These are phyloP conservation scores for Rotaria socialis DNA, from an alignment of 2,888 invertebrate species.

Conservation along the genomic window DNA sequence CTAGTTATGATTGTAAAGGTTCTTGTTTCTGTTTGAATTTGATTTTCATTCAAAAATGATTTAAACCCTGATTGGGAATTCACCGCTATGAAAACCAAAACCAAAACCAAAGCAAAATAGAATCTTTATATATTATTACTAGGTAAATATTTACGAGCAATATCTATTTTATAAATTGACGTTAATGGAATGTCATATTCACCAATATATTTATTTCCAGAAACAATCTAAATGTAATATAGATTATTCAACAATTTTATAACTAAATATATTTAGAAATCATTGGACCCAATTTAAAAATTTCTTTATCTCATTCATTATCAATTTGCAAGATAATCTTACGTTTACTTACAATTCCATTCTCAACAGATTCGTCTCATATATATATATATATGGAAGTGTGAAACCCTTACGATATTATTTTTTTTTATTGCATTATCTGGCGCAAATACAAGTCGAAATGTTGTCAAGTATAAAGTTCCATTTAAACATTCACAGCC, in stretches of 20 bases:
- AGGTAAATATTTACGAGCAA: background rate
- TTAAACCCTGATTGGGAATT: background rate
- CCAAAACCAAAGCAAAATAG: too few relatives aligned
- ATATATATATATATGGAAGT: too few relatives aligned
- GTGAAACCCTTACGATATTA: background rate
- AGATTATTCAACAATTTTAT: too few relatives aligned
- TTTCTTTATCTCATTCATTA: too few relatives aligned
- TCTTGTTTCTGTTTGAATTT: slow-evolving; percentile 1
- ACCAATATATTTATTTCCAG: slow-evolving; percentile 55
- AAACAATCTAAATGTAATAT: slow-evolving; percentile 46
- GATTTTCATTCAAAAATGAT: slow-evolving; percentile 25
- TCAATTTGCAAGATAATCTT: too few relatives aligned
- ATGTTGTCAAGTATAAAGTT: slow-evolving; percentile 4
- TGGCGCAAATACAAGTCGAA: background rate
- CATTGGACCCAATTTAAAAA: too few relatives aligned
- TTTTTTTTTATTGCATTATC: background rate
- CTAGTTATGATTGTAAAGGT: background rate
- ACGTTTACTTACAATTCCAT: too few relatives aligned
- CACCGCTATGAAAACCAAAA: background rate
- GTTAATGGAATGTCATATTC: slow-evolving; percentile 71
- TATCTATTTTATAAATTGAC: slow-evolving; percentile 70
- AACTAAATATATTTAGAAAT: too few relatives aligned
- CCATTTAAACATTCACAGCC: background rate
- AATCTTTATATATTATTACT: too few relatives aligned
- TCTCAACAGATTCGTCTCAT: too few relatives aligned